Conservation (phyloP, 2,113 vertebrate genomes). For the Mirounga angustirostris region DNA sequence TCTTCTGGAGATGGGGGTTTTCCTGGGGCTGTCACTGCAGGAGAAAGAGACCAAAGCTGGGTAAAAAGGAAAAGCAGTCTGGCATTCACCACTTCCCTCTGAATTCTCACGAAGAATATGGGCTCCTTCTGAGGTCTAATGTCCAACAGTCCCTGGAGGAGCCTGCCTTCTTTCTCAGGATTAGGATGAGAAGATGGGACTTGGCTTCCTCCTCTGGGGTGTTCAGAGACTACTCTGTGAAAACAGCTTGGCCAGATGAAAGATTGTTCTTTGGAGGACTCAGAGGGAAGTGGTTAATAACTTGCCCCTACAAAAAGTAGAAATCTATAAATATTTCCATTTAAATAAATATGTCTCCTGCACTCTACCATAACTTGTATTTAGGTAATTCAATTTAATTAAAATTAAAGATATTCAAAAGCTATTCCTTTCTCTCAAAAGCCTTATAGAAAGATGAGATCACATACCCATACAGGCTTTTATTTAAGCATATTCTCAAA, state of each 20-base stretch:
- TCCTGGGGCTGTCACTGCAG: not conserved
- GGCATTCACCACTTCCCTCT: not conserved
- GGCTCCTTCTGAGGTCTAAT: not conserved
- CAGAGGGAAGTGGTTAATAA: constrained; percentile 1
- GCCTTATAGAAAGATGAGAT: constrained; percentile 53
- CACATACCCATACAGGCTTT: not conserved
- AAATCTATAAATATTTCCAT: constrained; percentile 41
- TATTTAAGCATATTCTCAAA: constrained; percentile 2
- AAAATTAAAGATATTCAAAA: constrained; percentile 61
- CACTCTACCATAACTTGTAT: not conserved
- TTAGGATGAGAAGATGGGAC: not conserved
- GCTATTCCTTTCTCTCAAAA: constrained; percentile 15
- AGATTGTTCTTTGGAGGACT: not conserved
- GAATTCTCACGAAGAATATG: not conserved
- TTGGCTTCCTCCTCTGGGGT: not conserved
- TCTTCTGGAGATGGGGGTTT: not conserved
- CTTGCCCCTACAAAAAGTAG: not conserved
- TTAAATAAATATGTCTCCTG: constrained; percentile 44
- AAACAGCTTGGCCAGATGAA: not conserved
- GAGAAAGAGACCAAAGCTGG: not conserved
- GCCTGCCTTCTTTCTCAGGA: not conserved
- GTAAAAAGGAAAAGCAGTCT: not conserved
- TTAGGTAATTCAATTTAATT: constrained; percentile 30
- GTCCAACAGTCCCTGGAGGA: not conserved
- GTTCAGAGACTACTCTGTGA: not conserved